Evolutionary conservation across 23 tunicate genomes (phyloP).

Genomic region (Botrylloides violaceus): DNA sequence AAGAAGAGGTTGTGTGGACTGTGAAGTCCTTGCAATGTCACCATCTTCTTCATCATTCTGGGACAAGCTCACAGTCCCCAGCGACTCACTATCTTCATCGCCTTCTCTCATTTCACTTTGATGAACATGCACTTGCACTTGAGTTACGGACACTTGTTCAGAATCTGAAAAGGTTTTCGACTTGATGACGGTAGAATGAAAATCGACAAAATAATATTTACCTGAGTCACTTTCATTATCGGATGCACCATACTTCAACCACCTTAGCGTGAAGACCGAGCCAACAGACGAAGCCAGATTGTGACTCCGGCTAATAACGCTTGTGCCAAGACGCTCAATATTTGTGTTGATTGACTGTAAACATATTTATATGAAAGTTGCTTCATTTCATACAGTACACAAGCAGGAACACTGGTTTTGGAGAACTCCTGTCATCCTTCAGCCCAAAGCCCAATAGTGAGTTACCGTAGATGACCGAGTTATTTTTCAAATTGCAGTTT

Average conservation of each 20-base stretch:
- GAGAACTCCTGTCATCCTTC: too few species aligned
- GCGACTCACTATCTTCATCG: neutral
- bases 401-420: too few species aligned
- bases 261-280: conserved; percentile 74
- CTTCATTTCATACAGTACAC: too few species aligned
- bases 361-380: neutral
- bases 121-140: conserved; percentile 1
- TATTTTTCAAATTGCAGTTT: too few species aligned
- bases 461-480: too few species aligned
- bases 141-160: neutral
- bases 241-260: conserved; percentile 17
- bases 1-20: neutral
- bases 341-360: conserved; percentile 79
- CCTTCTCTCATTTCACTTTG: neutral
- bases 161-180: neutral
- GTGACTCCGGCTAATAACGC: conserved; percentile 61
- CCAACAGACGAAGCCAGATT: conserved; percentile 85
- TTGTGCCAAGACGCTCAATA: conserved; percentile 69
- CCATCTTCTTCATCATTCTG: neutral
- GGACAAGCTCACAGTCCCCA: neutral
- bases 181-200: neutral
- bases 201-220: neutral
- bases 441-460: too few species aligned
- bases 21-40: too few species aligned
- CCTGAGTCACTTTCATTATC: conserved; percentile 31